Conservation (phyloP, 1,140 invertebrate species). For the Drosophila sucinea region DNA sequence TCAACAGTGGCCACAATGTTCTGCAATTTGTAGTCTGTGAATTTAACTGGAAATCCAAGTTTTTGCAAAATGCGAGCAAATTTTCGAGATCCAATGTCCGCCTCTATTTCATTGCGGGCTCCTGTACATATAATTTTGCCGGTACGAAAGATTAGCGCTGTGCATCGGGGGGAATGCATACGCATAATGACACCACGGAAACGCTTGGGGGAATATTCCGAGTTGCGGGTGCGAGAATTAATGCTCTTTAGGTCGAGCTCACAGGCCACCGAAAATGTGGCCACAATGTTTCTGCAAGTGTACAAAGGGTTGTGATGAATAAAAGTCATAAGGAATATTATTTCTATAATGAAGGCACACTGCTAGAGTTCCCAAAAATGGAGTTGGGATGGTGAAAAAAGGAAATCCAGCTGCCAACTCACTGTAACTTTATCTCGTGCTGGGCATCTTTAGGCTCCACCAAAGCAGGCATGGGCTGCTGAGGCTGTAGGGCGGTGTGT, state of each 20-base stretch:
- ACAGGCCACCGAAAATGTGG: constrained; percentile 95
- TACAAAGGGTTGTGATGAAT: background rate
- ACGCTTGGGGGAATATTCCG: constrained; percentile 98
- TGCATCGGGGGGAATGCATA: constrained; percentile 97
- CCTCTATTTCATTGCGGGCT: constrained; percentile 97
- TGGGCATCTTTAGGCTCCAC: constrained; percentile 79
- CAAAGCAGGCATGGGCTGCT: constrained; percentile 49
- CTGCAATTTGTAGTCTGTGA: constrained; percentile 98
- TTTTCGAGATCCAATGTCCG: constrained; percentile 96
- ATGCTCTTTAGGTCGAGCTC: constrained; percentile 95
- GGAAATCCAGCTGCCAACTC: constrained; percentile 54
- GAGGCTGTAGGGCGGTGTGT: constrained; percentile 66
- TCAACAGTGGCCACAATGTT: constrained; percentile 99
- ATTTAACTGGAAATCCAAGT: constrained; percentile 97
- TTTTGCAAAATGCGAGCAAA: constrained; percentile 99
- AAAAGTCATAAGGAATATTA: background rate
- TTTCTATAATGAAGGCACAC: background rate
- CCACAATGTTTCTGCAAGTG: constrained; percentile 93
- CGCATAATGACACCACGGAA: constrained; percentile 99
- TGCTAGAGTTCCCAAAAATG: background rate
- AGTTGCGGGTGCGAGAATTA: constrained; percentile 97
- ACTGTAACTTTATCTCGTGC: constrained; percentile 82
- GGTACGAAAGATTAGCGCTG: constrained; percentile 98
- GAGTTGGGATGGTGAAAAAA: background rate
- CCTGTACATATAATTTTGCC: constrained; percentile 99